Evolutionary conservation across 2,888 invertebrate genomes (phyloP).

Genomic region (Pogonocherus hispidulus): DNA sequence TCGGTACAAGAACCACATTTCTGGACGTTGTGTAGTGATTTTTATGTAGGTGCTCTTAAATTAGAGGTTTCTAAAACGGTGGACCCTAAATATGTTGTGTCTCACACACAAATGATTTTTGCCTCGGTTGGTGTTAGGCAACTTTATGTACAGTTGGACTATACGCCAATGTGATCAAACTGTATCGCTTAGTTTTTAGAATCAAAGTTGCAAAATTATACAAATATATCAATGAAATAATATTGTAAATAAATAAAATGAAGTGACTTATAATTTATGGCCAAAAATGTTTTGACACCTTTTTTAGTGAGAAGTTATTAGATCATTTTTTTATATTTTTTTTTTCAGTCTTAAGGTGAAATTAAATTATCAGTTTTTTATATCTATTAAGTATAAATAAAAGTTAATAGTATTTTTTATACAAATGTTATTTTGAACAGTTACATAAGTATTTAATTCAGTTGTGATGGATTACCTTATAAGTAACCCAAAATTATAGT

Average conservation of each 20-base stretch:
- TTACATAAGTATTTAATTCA: constrained; percentile 1
- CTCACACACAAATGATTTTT: constrained; percentile 95
- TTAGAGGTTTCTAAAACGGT: constrained; percentile 94
- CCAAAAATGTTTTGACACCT: not conserved
- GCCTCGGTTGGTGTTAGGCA: constrained; percentile 92
- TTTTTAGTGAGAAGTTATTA: not conserved
- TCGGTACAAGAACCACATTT: constrained; percentile 98
- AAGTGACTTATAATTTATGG: not conserved
- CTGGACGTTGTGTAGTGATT: constrained; percentile 97
- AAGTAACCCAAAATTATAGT: not conserved
- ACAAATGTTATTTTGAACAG: not conserved
- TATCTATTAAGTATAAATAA: not conserved
- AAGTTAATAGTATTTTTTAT: constrained; percentile 9
- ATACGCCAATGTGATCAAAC: constrained; percentile 79
- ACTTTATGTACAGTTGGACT: constrained; percentile 93
- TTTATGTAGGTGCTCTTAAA: constrained; percentile 93
- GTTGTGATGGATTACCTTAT: not conserved
- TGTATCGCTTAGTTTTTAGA: not conserved
- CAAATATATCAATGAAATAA: not conserved
- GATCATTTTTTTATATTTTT: no score
- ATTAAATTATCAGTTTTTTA: not conserved
- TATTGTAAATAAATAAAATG: constrained; percentile 18
- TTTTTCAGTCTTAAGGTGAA: not conserved
- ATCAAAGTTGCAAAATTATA: constrained; percentile 2
- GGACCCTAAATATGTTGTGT: constrained; percentile 92